Evolutionary conservation across 2,113 vertebrate genomes (phyloP).

Genomic region (Paedocypris sp.): DNA sequence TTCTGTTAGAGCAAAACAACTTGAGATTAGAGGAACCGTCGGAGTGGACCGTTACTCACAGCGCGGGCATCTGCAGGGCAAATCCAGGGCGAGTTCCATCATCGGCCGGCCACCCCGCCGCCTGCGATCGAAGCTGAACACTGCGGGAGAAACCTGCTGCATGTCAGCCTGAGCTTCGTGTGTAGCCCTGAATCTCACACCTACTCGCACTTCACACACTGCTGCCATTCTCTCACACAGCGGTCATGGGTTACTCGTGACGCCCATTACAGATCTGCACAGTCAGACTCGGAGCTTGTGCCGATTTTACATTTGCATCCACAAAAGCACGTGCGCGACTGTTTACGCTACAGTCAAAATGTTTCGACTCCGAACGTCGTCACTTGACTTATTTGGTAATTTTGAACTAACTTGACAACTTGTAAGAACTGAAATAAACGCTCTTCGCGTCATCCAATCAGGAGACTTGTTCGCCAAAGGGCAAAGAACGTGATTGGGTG

Average conservation of each 20-base stretch:
- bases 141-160: slow-evolving; percentile 15
- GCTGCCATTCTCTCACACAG: background rate
- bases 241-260: slow-evolving; percentile 54
- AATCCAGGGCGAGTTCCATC: slow-evolving; percentile 22
- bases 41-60: slow-evolving; percentile 27
- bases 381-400: too few relatives aligned
- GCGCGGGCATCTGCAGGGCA: slow-evolving; percentile 16
- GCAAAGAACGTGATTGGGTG: too few relatives aligned
- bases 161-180: slow-evolving; percentile 20
- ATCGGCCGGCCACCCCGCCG: too few relatives aligned
- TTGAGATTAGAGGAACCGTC: background rate
- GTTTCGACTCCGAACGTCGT: too few relatives aligned
- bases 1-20: background rate
- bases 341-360: too few relatives aligned
- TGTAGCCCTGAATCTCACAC: background rate
- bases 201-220: background rate
- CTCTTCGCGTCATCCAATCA: too few relatives aligned
- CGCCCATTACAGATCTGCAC: slow-evolving; percentile 23
- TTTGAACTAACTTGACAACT: too few relatives aligned
- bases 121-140: slow-evolving; percentile 19
- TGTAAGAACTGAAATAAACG: too few relatives aligned
- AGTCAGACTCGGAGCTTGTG: background rate
- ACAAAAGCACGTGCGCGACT: too few relatives aligned
- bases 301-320: too few relatives aligned
- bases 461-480: too few relatives aligned